Evolutionary conservation across 2,113 vertebrate genomes (phyloP).

Genomic region (Nestor notabilis): DNA sequence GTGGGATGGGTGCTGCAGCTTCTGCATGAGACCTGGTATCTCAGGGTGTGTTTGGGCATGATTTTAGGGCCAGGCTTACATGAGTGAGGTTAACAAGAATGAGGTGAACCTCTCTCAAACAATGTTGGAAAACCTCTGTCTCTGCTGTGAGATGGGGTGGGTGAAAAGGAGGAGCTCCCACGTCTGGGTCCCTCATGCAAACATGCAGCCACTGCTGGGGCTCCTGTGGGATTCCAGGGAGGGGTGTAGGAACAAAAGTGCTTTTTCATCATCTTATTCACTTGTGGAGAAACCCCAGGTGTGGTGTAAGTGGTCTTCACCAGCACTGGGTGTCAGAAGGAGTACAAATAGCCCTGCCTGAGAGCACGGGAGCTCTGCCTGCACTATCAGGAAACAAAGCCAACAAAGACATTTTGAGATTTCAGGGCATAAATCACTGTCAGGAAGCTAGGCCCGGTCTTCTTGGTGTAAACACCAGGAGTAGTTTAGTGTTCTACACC

Average conservation of each 20-base stretch:
- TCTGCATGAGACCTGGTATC: neutral
- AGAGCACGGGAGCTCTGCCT: neutral
- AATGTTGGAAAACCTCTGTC: neutral
- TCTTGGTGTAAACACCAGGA: neutral
- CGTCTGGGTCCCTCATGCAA: neutral
- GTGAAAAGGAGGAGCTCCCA: neutral
- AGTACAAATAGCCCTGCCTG: neutral
- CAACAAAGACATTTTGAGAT: neutral
- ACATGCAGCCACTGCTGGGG: neutral
- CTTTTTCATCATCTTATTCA: neutral
- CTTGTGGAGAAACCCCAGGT: neutral
- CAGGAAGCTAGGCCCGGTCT: neutral
- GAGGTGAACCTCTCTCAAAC: neutral
- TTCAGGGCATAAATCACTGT: constrained; percentile 37
- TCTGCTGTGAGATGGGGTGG: no score
- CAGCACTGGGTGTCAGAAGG: neutral
- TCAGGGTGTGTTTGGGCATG: neutral
- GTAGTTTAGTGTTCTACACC: neutral
- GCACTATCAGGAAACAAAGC: neutral
- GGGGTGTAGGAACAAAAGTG: neutral
- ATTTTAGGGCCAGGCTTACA: no score
- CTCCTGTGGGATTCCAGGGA: neutral
- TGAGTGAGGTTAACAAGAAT: neutral
- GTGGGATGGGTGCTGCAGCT: neutral
- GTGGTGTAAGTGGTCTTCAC: neutral